Evolutionary conservation across 2,797 vertebrate genomes (phyloP).

Genomic region (Ptychobarbus kaznakovi): DNA sequence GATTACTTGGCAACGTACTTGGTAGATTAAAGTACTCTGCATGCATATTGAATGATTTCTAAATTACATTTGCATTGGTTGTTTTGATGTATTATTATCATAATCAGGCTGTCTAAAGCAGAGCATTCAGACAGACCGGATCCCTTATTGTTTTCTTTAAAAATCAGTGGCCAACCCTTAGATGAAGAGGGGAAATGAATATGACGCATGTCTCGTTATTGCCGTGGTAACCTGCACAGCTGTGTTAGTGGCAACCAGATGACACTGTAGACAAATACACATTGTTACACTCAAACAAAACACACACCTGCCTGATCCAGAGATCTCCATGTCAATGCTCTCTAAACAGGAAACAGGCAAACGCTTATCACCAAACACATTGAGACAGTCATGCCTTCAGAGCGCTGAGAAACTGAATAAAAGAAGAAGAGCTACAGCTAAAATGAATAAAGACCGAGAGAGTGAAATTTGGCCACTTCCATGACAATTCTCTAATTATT

Average conservation of each 20-base stretch:
- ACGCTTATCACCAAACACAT: slow-evolving; percentile 4
- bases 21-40: neutral
- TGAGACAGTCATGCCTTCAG: neutral
- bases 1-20: no score
- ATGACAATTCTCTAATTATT: neutral
- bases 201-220: slow-evolving; percentile 24
- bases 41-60: neutral
- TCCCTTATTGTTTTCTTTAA: slow-evolving; percentile 16
- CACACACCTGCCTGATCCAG: slow-evolving; percentile 28
- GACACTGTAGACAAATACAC: neutral
- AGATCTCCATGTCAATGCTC: slow-evolving; percentile 32
- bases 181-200: slow-evolving; percentile 16
- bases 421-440: neutral
- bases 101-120: neutral
- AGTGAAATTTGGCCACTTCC: neutral
- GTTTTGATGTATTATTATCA: slow-evolving; percentile 6
- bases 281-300: slow-evolving; percentile 22
- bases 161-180: neutral
- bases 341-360: slow-evolving; percentile 27
- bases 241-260: neutral
- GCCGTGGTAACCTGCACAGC: slow-evolving; percentile 40
- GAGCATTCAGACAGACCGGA: neutral
- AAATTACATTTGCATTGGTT: neutral
- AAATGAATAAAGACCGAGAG: neutral
- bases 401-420: neutral